Evolutionary conservation across 2,113 vertebrate genomes (phyloP).

Genomic region (Antechinus flavipes): DNA sequence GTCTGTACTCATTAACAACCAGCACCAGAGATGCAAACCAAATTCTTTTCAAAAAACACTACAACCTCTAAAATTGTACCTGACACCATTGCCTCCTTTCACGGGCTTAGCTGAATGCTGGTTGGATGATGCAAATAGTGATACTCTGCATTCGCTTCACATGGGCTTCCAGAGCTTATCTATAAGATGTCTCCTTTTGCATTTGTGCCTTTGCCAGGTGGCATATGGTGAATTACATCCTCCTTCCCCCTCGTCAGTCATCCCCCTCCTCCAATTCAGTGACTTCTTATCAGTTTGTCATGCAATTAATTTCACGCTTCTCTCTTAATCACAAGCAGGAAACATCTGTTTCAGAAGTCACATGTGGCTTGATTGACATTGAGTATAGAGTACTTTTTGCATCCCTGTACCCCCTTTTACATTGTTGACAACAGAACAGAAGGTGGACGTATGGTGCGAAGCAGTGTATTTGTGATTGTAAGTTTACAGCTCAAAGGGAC

Average conservation of each 20-base stretch:
- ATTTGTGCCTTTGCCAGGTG: background rate
- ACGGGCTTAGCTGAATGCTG: background rate
- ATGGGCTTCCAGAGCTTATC: background rate
- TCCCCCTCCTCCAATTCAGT: conserved; percentile 4
- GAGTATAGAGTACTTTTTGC: rapidly evolving
- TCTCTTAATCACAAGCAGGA: conserved; percentile 56
- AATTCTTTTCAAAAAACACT: background rate
- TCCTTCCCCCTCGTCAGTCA: background rate
- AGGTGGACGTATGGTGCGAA: background rate
- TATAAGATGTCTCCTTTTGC: background rate
- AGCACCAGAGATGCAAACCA: background rate
- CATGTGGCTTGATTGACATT: background rate
- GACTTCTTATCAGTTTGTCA: conserved; percentile 54
- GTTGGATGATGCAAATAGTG: background rate
- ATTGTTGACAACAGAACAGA: background rate
- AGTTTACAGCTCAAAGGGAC: background rate
- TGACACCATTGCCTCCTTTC: background rate
- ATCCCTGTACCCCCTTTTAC: background rate
- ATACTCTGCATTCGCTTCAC: background rate
- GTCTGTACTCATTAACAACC: background rate
- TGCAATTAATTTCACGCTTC: conserved; percentile 25
- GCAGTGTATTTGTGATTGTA: background rate
- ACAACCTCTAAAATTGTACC: background rate
- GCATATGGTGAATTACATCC: background rate
- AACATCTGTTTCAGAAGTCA: conserved; percentile 43